A percentile compares a stretch with the other conserved stretches of the same genome.
These are phyloP conservation scores for Brachystomella parvula DNA, from an alignment of 1,140 invertebrate species.

Conservation along the genomic window DNA sequence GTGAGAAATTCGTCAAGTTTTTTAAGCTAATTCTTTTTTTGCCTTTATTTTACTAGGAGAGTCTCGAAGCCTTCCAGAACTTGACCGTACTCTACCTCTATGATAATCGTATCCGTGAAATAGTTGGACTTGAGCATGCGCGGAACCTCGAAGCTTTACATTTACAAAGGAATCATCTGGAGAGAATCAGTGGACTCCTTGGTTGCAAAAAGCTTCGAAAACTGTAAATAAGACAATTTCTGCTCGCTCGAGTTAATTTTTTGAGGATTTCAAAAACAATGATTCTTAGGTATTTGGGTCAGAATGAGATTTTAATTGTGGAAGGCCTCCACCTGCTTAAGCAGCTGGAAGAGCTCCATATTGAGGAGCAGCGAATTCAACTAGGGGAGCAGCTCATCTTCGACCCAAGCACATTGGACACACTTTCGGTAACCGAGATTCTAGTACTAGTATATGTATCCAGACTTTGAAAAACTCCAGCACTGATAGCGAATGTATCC, in stretches of 20 bases:
- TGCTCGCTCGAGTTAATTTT: no score
- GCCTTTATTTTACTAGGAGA: slow-evolving; percentile 41
- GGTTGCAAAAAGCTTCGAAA: slow-evolving; percentile 52
- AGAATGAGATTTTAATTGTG: slow-evolving; percentile 57
- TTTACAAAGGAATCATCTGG: slow-evolving; percentile 58
- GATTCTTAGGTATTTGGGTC: slow-evolving; percentile 47
- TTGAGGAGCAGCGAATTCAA: slow-evolving; percentile 56
- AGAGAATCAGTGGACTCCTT: slow-evolving; percentile 55
- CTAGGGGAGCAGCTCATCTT: slow-evolving; percentile 55
- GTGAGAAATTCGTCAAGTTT: slow-evolving; percentile 41
- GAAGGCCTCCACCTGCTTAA: slow-evolving; percentile 56
- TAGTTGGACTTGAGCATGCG: slow-evolving; percentile 51
- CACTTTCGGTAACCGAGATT: slow-evolving; percentile 50
- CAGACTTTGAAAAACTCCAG: no score
- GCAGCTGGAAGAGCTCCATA: slow-evolving; percentile 55
- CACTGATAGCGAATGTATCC: no score
- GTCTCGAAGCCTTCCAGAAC: slow-evolving; percentile 50
- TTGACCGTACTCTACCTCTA: slow-evolving; percentile 59
- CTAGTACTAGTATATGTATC: background rate
- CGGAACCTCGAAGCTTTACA: slow-evolving; percentile 57
- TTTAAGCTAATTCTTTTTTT: slow-evolving; percentile 14
- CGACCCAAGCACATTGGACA: slow-evolving; percentile 52
- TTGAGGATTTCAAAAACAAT: background rate
- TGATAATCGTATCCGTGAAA: slow-evolving; percentile 55
- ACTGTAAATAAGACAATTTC: slow-evolving; percentile 44